Evolutionary conservation across 2,113 vertebrate species (phyloP).

Genomic region (Miniopterus natalensis): DNA sequence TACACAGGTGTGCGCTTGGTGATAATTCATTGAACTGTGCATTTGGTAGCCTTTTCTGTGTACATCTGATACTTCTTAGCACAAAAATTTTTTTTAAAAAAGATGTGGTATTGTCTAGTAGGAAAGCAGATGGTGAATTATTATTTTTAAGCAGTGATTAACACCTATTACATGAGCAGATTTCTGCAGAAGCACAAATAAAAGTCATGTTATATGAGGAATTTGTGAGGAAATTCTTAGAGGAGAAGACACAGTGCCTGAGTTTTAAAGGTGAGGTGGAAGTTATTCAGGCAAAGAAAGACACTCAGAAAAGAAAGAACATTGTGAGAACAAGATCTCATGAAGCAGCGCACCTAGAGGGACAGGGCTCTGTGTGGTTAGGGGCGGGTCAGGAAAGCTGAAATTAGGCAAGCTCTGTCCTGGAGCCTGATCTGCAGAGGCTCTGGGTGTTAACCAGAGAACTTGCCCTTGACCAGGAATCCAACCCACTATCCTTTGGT

Average conservation of each 20-base stretch:
- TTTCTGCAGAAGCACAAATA: not conserved
- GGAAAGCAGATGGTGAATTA: conserved; percentile 23
- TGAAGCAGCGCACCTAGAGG: not conserved
- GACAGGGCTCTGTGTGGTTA: not conserved
- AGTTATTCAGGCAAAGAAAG: not conserved
- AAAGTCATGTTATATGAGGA: not conserved
- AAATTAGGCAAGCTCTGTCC: not conserved
- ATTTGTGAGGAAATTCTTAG: conserved; percentile 28
- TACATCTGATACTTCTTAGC: not conserved
- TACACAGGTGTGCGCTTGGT: not conserved
- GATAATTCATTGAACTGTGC: not conserved
- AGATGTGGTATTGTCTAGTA: not conserved
- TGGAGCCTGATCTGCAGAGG: not conserved
- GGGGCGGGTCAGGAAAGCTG: not conserved
- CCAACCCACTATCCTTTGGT: too few species aligned
- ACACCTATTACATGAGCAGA: conserved; percentile 13
- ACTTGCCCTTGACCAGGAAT: too few species aligned
- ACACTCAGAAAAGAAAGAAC: not conserved
- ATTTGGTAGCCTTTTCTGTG: not conserved
- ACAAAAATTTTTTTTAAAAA: not conserved
- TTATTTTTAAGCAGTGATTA: not conserved
- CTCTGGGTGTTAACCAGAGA: not conserved
- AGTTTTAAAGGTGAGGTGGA: conserved; percentile 32
- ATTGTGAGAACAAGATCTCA: not conserved
- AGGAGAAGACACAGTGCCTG: not conserved